Evolutionary conservation across 2,797 vertebrate genomes (phyloP).

Genomic region (Crenuchus spilurus): DNA sequence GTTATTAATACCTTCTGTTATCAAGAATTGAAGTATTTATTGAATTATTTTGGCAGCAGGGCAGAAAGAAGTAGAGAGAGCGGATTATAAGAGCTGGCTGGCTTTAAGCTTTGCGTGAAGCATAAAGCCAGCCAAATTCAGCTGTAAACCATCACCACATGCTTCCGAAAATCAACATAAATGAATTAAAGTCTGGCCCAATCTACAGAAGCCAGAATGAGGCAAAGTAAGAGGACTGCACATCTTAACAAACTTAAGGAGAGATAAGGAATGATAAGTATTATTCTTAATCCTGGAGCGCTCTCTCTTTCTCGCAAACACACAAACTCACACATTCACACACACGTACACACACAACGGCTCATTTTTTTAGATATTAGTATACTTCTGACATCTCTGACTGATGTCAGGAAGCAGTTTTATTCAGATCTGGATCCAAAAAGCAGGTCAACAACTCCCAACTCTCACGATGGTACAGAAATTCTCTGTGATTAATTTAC

Average conservation of each 20-base stretch:
- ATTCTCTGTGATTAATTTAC: background rate
- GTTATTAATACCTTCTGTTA: background rate
- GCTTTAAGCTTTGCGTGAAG: constrained; percentile 17
- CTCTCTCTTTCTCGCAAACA: constrained; percentile 1
- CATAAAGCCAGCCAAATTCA: constrained; percentile 17
- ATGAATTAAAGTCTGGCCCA: constrained; percentile 5
- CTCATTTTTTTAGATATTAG: background rate
- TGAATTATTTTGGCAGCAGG: background rate
- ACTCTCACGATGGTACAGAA: background rate
- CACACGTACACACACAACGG: background rate
- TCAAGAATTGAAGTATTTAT: background rate
- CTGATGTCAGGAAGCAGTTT: too few relatives aligned
- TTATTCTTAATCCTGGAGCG: background rate
- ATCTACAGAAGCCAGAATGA: background rate
- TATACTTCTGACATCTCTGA: too few relatives aligned
- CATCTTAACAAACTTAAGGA: constrained; percentile 1
- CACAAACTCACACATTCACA: constrained; percentile 2
- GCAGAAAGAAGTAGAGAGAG: background rate
- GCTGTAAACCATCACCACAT: constrained; percentile 17
- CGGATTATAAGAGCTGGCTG: background rate
- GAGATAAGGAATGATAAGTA: constrained; percentile 12
- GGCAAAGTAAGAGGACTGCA: background rate
- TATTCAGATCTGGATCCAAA: too few relatives aligned
- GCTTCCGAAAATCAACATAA: constrained; percentile 1
- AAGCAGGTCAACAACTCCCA: too few relatives aligned